These are phyloP conservation scores for Spodoptera exigua DNA, from an alignment of 2,888 invertebrate genomes.

Conservation along the genomic window DNA sequence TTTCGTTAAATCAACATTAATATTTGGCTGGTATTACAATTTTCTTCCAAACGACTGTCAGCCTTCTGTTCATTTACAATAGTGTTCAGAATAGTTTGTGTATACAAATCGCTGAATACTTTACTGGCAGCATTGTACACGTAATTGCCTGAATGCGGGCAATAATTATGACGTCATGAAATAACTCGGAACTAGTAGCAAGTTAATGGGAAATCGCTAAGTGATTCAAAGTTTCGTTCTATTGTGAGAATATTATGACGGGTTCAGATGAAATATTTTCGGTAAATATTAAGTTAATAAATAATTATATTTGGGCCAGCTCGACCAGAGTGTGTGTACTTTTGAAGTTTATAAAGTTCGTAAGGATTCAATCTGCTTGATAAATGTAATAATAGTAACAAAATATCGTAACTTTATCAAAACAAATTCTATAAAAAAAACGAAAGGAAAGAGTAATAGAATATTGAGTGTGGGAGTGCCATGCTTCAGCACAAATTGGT, in stretches of 20 bases:
- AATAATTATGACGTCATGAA: constrained; percentile 57
- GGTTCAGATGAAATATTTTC: constrained; percentile 31
- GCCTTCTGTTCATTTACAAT: rapidly evolving
- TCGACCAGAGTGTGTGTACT: no score
- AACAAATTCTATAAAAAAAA: no score
- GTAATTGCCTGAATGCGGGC: constrained; percentile 51
- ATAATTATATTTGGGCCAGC: no score
- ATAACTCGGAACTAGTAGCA: constrained; percentile 55
- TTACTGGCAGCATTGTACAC: constrained; percentile 38
- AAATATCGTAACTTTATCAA: no score
- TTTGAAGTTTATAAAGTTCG: no score
- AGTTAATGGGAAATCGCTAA: constrained; percentile 56
- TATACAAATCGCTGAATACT: constrained; percentile 15
- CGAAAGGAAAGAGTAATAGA: no score
- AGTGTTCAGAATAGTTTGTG: constrained; percentile 11
- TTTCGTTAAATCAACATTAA: constrained; percentile 28
- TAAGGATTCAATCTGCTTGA: no score
- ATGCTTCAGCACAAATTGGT: no score
- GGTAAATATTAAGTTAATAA: constrained; percentile 9
- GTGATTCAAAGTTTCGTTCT: constrained; percentile 59
- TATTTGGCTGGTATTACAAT: constrained; percentile 10
- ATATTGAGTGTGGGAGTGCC: no score
- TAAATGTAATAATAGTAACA: no score
- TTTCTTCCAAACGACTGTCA: not conserved
- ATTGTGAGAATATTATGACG: constrained; percentile 37